phyloP scores from a whole-genome alignment of 2,888 invertebrate genomes.

The Tetragnatha montana region DNA sequence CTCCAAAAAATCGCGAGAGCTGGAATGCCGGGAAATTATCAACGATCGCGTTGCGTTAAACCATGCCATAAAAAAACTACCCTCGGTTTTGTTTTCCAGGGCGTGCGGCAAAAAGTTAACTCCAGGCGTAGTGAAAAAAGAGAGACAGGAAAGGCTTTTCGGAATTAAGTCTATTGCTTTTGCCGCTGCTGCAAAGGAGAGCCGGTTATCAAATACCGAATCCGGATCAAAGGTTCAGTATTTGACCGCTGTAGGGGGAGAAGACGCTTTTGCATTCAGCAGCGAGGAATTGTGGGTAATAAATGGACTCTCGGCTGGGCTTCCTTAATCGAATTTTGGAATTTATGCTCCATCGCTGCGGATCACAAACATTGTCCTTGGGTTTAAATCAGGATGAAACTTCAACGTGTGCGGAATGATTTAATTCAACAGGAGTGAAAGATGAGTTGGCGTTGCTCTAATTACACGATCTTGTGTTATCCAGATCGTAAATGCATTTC shows the following conservation, averaged over 20 bases:
- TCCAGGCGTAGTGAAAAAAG: neutral
- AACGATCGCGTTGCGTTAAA: too few species aligned
- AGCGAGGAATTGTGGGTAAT: neutral
- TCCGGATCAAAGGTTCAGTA: neutral
- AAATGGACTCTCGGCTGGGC: neutral
- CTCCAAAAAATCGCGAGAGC: too few species aligned
- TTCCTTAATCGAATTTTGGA: neutral
- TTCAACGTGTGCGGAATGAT: too few species aligned
- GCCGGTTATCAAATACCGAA: neutral
- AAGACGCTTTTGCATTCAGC: neutral
- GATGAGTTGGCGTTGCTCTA: too few species aligned
- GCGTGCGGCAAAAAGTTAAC: too few species aligned
- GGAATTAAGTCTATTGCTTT: neutral
- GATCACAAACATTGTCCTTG: neutral
- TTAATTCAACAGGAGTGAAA: too few species aligned
- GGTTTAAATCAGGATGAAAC: too few species aligned
- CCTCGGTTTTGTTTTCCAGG: neutral
- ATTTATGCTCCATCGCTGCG: neutral
- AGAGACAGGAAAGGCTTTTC: neutral
- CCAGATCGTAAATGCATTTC: too few species aligned
- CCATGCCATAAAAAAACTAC: too few species aligned
- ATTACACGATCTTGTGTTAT: too few species aligned
- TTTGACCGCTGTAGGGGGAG: neutral
- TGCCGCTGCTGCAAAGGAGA: neutral
- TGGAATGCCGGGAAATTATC: too few species aligned